Base-by-base conservation (phyloP, 2,113 vertebrate species). In the Equus quagga region DNA sequence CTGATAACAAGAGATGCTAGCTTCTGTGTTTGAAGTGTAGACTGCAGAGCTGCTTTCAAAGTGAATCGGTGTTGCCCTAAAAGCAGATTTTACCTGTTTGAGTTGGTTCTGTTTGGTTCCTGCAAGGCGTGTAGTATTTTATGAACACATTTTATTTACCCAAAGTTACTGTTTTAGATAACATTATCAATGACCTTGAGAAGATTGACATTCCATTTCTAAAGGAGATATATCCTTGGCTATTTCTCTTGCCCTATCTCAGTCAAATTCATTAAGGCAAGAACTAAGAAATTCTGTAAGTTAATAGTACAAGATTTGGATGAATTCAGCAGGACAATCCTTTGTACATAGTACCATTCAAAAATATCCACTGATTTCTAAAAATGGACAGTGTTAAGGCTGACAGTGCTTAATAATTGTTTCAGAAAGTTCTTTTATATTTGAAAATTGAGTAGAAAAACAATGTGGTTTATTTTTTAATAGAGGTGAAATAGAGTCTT, bases 61-160 rank as follows among this genome's bases (percentile, higher is more conserved):
- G 94, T 97, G 97, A 97, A 89, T 96, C 82, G 56, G 70, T 36
- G 88, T 14, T 97, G 85, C 98, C 97, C 62, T 31, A 69, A 96
- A 98, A 98, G 97, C 98, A 98, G 98, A 97, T 97, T 97, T 98
- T 96, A 98, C 98, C 98, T 98, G 99, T 97, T 98, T 90, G 92
- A 72, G 88, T 98, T 94, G 98, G 98, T 97, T 78, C 58, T 89
- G 54, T 70, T 98, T 97, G 92, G 91, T 97, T 98, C 65, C 96
- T 82, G 92, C 96, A 93, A 94, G 96, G 91, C 86, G 51, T 97
- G 69, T 97, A 84, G 86, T 98, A 97, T 94, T 98, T 99, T 95
- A 60, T 95, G 98, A 94, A 87, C 95, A 97, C 60, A 36, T 93
- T 91, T 69, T 91, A 54, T 91, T 95, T 92, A 49, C 90, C 80